phyloP scores from a whole-genome alignment of 2,797 vertebrate species.

The Cossypha polioptera region DNA sequence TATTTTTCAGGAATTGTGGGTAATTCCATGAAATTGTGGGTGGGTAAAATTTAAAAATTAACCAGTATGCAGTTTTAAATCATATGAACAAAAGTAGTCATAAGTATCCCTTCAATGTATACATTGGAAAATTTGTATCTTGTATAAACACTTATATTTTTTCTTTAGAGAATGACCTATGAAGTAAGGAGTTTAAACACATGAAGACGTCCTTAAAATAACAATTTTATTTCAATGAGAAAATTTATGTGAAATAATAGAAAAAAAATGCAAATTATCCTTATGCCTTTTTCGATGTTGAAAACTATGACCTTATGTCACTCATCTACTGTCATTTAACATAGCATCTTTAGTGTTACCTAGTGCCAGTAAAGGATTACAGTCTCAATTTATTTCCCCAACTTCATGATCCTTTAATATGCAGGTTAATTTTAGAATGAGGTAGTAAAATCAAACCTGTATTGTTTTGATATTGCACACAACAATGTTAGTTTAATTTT shows the following conservation, averaged over 20 bases:
- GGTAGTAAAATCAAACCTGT: not conserved
- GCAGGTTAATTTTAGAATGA: not conserved
- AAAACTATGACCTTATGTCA: not conserved
- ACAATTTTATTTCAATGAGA: not conserved
- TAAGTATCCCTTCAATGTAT: not conserved
- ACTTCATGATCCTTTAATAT: not conserved
- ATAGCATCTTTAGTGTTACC: not conserved
- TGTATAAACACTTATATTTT: not conserved
- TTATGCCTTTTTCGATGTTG: not conserved
- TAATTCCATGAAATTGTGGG: too few relatives aligned
- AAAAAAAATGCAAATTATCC: not conserved
- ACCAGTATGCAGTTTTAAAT: not conserved
- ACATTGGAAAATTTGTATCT: not conserved
- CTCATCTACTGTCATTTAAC: not conserved
- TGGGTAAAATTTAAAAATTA: not conserved
- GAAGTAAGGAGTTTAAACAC: not conserved
- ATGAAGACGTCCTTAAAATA: not conserved
- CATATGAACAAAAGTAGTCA: not conserved
- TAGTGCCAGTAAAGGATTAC: not conserved
- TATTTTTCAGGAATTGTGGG: too few relatives aligned
- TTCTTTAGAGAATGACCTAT: not conserved
- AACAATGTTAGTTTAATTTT: not conserved
- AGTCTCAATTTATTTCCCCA: not conserved
- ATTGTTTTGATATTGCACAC: not conserved
- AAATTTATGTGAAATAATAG: not conserved